A percentile compares a stretch with the other conserved stretches of the same genome.
Evolutionary conservation across 1,140 invertebrate species (phyloP).

Genomic region (Drosophila bocki): DNA sequence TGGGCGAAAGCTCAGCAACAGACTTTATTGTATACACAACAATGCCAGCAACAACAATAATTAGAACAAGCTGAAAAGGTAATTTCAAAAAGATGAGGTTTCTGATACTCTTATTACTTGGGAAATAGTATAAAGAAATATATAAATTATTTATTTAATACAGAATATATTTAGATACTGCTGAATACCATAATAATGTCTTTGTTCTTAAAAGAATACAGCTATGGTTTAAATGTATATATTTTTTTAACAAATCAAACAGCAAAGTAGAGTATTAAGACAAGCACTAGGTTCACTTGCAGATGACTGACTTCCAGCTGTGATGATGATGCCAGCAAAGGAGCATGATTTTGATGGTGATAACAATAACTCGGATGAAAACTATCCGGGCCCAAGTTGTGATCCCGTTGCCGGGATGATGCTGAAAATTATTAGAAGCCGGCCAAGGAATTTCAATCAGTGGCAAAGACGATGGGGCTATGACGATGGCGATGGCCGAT

Average conservation of each 20-base stretch:
- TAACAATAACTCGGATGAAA: slow-evolving; percentile 62
- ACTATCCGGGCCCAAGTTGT: slow-evolving; percentile 36
- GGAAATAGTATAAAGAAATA: neutral
- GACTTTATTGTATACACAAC: slow-evolving; percentile 43
- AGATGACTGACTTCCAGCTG: slow-evolving; percentile 37
- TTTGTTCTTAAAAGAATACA: no score
- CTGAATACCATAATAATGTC: no score
- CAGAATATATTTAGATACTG: neutral
- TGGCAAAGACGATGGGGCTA: slow-evolving; percentile 54
- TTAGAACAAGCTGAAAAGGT: slow-evolving; percentile 26
- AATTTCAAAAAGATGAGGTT: neutral
- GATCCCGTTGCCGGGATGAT: slow-evolving; percentile 42
- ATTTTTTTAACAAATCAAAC: neutral
- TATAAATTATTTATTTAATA: no score
- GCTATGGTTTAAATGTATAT: no score
- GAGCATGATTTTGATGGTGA: slow-evolving; percentile 57
- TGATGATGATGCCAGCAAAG: slow-evolving; percentile 19
- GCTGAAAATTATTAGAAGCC: slow-evolving; percentile 60
- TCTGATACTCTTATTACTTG: slow-evolving; percentile 14
- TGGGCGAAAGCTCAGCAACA: slow-evolving; percentile 47
- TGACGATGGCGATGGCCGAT: slow-evolving; percentile 7
- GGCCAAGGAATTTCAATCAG: slow-evolving; percentile 73
- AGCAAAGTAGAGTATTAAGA: neutral
- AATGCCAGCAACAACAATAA: slow-evolving; percentile 47
- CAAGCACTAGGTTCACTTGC: neutral